A percentile compares a stretch with the other conserved stretches of the same genome.
phyloP scores from a whole-genome alignment of 2,797 vertebrate genomes.

The Spheniscus humboldti region DNA sequence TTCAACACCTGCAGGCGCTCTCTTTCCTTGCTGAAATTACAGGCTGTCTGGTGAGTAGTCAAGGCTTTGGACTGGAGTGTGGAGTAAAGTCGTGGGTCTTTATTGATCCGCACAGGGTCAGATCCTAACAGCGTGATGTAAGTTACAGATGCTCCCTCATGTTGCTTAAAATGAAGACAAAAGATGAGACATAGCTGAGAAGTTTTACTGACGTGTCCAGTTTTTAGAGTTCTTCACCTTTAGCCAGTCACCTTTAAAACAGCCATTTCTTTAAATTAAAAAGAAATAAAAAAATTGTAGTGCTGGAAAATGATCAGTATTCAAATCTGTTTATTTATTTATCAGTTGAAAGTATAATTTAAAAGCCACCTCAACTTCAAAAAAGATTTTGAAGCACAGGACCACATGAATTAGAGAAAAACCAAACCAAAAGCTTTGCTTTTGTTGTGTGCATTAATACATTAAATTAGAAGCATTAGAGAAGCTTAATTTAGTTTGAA shows the following conservation, averaged over 20 bases:
- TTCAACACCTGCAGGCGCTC: conserved; percentile 51
- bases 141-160: background rate
- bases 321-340: background rate
- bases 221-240: conserved; percentile 22
- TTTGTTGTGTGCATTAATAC: background rate
- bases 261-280: background rate
- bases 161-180: conserved; percentile 3
- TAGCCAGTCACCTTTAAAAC: background rate
- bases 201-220: background rate
- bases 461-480: background rate
- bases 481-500: conserved; percentile 15
- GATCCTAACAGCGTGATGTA: background rate
- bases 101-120: conserved; percentile 49
- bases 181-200: background rate
- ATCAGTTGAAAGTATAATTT: background rate
- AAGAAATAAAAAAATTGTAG: background rate
- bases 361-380: background rate
- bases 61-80: conserved; percentile 47
- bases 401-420: background rate
- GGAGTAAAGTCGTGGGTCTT: conserved; percentile 39
- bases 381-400: background rate
- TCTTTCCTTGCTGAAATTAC: conserved; percentile 68
- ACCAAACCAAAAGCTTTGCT: background rate
- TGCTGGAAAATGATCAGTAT: background rate
- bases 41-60: conserved; percentile 56